phyloP scores from a whole-genome alignment of 2,113 vertebrate species.

The Pagrus major region DNA sequence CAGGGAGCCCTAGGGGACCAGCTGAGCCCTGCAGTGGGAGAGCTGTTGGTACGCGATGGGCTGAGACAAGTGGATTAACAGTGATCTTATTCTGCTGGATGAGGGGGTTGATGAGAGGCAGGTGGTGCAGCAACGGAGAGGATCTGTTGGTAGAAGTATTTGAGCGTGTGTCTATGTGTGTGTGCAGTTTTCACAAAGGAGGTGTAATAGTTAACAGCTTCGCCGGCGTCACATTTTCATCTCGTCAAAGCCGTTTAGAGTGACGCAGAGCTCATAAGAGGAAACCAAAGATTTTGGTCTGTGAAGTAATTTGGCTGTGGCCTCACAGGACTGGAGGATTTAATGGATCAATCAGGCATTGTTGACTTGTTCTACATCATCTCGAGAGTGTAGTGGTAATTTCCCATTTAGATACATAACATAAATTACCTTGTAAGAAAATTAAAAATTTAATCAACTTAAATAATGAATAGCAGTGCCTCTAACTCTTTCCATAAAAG shows the following conservation, averaged over 20 bases:
- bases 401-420: conserved; percentile 14
- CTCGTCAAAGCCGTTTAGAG: conserved; percentile 54
- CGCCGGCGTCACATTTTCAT: conserved; percentile 50
- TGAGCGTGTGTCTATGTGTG: conserved; percentile 8
- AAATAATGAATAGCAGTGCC: background rate
- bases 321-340: conserved; percentile 26
- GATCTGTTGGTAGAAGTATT: conserved; percentile 44
- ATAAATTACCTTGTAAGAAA: conserved; percentile 8
- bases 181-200: conserved; percentile 54
- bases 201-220: conserved; percentile 65
- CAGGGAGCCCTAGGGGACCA: conserved; percentile 52
- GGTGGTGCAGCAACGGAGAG: conserved; percentile 47
- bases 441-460: background rate
- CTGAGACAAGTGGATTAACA: conserved; percentile 69
- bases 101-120: conserved; percentile 67
- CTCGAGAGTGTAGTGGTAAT: background rate
- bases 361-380: conserved; percentile 25
- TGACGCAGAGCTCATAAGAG: conserved; percentile 55
- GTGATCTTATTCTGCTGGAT: conserved; percentile 64
- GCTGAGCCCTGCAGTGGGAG: conserved; percentile 56
- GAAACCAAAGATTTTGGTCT: conserved; percentile 48
- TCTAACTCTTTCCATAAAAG: conserved; percentile 9
- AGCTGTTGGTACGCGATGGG: conserved; percentile 25
- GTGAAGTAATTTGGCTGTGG: conserved; percentile 41
- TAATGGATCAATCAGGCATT: conserved; percentile 8